Base-by-base conservation (phyloP, 1,140 invertebrate genomes). In the Lineus longissimus region DNA sequence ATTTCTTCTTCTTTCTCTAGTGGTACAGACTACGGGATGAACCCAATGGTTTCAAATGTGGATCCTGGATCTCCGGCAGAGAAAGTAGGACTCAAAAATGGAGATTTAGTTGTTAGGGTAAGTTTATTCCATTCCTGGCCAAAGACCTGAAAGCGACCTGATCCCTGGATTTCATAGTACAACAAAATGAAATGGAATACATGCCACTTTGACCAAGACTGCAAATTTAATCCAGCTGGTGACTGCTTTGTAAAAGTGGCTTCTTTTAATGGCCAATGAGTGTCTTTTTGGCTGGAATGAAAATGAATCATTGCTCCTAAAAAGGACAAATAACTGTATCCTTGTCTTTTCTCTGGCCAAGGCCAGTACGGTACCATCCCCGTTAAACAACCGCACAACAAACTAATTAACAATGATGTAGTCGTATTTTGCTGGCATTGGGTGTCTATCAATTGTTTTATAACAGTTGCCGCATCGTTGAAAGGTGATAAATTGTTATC, bases 41-140 rank as follows among this genome's bases (percentile, higher is more conserved):
- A 51, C n/a, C 47, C 47, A 4, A 51, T 51, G 47, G 25, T 51
- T n/a, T 51, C 47, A n/a, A 51, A 51, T 51, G 47, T 51, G 25
- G 47, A 51, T 9, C 19, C 47, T 7, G 47, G 47, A 51, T 51
- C 47, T 7, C 47, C 47, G 4, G 47, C 47, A 7, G 47, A 51
- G n/a, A 51, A n/a, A n/a, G 47, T 51, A 19, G 47, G 47, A 27
- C 25, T 51, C 19, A 51, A 51, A 51, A 51, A 19, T 27, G 47
- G 47, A 27, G 47, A 51, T 27, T 27, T 51, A 23, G 25, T 51
- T 23, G 47, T 51, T n/a, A 4, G 25, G 47, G 47, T 51, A 51
- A 51, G 25, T 23, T n/a, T 27, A 6, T 51, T 19, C n/a, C 11
- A 43, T 11, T 11, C 11, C 19, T 43, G 40, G 19, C 11, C 19